A percentile compares a stretch with the other conserved stretches of the same genome.
Conservation (phyloP, 2,888 invertebrate species). For the Leptopterna dolabrata region DNA sequence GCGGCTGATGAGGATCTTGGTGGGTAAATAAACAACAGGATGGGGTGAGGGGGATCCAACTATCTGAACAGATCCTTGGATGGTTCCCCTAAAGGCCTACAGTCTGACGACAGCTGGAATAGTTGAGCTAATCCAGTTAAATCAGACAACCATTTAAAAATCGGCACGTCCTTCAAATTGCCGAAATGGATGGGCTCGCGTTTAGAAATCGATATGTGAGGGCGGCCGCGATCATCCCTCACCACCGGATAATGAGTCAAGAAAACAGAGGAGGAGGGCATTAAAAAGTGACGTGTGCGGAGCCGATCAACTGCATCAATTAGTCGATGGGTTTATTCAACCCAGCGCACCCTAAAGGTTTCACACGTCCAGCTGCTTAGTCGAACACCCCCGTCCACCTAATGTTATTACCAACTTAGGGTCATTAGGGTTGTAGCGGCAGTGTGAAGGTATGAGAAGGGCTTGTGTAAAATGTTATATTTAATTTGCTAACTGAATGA, state of each 20-base stretch:
- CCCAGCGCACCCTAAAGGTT: background rate
- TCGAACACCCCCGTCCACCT: background rate
- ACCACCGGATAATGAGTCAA: background rate
- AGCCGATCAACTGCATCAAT: background rate
- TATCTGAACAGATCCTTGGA: no score
- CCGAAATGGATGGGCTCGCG: background rate
- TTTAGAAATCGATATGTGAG: background rate
- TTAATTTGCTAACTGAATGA: no score
- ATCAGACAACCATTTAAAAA: background rate
- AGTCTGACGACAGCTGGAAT: background rate
- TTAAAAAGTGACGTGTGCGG: background rate
- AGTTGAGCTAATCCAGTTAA: background rate
- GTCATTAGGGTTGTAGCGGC: background rate
- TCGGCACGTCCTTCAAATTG: background rate
- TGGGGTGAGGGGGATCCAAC: no score
- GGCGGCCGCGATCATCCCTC: background rate
- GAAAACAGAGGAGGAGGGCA: background rate
- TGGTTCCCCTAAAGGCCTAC: no score
- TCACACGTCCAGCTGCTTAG: background rate
- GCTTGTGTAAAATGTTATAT: no score
- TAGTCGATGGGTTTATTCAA: background rate
- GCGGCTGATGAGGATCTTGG: no score
- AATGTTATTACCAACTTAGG: background rate
- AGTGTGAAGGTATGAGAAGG: no score
- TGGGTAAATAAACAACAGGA: no score